Percentiles rank a stretch among this genome's conserved stretches.
These are phyloP conservation scores for Hedya salicella DNA, from an alignment of 2,888 invertebrate genomes.

Conservation along the genomic window DNA sequence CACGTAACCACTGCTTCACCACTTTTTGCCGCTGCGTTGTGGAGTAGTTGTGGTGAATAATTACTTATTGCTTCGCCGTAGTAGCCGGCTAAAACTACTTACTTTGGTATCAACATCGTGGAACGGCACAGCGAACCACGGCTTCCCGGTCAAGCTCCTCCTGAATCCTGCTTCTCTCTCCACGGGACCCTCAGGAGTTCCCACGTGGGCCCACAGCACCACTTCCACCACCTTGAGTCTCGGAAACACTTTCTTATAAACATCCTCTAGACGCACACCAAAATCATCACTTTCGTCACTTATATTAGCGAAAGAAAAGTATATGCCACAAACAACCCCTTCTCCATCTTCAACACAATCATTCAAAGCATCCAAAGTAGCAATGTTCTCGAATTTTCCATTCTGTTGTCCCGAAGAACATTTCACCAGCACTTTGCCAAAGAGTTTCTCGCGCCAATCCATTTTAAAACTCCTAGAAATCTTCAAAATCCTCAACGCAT, in stretches of 20 bases:
- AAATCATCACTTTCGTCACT: constrained; percentile 88
- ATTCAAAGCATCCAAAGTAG: constrained; percentile 75
- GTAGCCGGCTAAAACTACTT: too few relatives aligned
- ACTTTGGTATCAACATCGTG: constrained; percentile 90
- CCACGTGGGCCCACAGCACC: constrained; percentile 87
- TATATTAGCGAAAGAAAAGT: constrained; percentile 89
- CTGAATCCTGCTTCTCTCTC: constrained; percentile 88
- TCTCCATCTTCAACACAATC: constrained; percentile 80
- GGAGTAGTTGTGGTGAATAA: too few relatives aligned
- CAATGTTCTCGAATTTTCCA: constrained; percentile 76
- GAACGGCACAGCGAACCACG: constrained; percentile 90
- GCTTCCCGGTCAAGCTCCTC: constrained; percentile 86
- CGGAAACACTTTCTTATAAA: constrained; percentile 81
- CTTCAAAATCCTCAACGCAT: constrained; percentile 30
- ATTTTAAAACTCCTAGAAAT: constrained; percentile 55
- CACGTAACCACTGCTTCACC: too few relatives aligned
- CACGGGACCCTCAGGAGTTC: constrained; percentile 85
- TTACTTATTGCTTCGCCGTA: too few relatives aligned
- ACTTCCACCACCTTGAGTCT: constrained; percentile 88
- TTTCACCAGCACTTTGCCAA: constrained; percentile 83
- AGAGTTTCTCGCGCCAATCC: constrained; percentile 87
- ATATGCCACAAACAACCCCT: constrained; percentile 86
- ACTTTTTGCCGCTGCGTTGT: too few relatives aligned
- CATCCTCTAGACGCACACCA: constrained; percentile 85
- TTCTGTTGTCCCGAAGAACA: constrained; percentile 75